Evolutionary conservation across 2,888 invertebrate genomes (phyloP), one percentile per base, ranked within the genome.

Genomic region (Epinotia demarniana): DNA sequence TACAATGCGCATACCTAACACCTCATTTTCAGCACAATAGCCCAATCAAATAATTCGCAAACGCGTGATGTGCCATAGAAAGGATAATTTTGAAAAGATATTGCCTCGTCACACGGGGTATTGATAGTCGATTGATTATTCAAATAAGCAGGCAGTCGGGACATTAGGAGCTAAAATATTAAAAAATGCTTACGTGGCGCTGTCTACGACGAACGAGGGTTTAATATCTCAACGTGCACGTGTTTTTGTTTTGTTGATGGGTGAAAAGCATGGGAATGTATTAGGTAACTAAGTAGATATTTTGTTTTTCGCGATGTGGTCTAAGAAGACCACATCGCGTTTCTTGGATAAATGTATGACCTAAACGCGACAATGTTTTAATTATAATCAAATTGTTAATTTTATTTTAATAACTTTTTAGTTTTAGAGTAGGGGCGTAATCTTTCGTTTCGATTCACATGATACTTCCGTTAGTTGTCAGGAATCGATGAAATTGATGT

Each of bases 91-190:
- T 90, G 84, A 90, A 92, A 92, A 86, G 85, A 88, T 87, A 83
- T 83, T 82, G 91, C 87, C 79, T 78, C 80, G 87, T 92, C 93
- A 93, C 85, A 79, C 79, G 80, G 75, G 77, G 82, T 84, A 92
- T 93, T 86, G 90, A 91, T 90, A 91, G 89, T 89, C 90, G 92
- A 92, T 93, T 88, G 90, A 88, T 89, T 88, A 92, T 91, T 89
- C 87, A 90, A 91, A 91, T 90, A 81, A 78, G 83, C 80, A 84
- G 80, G 81, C 72, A 77, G 63, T 61, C 78, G 81, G 78, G 80
- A 78, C 82, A 81, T 81, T 79, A 77, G 76, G 77, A 77, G 78
- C 76, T 80, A 80, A 81, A 81, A 81, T 81, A 81, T 78, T 79
- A 80, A 83, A 83, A 84, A 82, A 80, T 82, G 81, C 83, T 81